These are phyloP conservation scores for Prosapia bicincta DNA, from an alignment of 2,888 invertebrate genomes.

Conservation along the genomic window DNA sequence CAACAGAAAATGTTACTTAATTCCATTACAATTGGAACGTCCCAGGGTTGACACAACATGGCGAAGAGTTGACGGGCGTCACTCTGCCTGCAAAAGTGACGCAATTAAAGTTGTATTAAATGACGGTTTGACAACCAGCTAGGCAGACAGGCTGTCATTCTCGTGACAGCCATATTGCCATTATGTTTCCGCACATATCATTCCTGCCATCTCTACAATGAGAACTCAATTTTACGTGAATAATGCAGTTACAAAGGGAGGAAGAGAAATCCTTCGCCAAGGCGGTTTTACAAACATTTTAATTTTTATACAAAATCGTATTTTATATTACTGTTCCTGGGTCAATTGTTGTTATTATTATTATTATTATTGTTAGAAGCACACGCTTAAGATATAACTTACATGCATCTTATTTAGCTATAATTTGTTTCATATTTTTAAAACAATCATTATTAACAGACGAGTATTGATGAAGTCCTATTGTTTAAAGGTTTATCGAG, in stretches of 20 bases:
- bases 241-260: background rate
- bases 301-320: too few relatives aligned
- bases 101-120: background rate
- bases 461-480: too few relatives aligned
- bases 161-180: background rate
- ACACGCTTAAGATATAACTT: too few relatives aligned
- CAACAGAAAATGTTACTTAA: background rate
- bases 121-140: background rate
- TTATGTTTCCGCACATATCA: constrained; percentile 2
- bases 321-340: too few relatives aligned
- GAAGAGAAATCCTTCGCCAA: background rate
- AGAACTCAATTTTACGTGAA: background rate
- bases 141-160: background rate
- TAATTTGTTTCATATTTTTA: too few relatives aligned
- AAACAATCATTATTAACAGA: too few relatives aligned
- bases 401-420: too few relatives aligned
- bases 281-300: background rate
- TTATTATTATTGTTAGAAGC: too few relatives aligned
- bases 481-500: too few relatives aligned
- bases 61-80: background rate
- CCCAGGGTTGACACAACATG: background rate
- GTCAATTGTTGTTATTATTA: too few relatives aligned
- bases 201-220: background rate
- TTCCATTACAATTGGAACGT: background rate
- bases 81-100: background rate